Conservation (phyloP, 1,140 invertebrate genomes). For the Agraylea sexmaculata region DNA sequence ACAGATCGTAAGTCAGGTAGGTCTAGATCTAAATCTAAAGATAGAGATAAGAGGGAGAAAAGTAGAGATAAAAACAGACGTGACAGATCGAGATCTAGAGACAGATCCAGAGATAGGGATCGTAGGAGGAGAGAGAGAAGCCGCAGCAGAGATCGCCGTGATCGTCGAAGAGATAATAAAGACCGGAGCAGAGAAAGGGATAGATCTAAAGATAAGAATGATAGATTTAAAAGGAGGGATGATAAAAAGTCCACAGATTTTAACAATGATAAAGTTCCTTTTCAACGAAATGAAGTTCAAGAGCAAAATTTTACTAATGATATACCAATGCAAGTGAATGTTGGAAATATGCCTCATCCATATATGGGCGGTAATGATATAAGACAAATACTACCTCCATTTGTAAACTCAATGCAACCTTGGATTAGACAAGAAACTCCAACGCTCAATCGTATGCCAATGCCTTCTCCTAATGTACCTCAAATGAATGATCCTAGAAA, state of each 20-base stretch:
- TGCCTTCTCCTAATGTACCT: too few species aligned
- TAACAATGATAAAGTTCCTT: neutral
- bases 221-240: constrained; percentile 14
- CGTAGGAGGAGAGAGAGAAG: constrained; percentile 40
- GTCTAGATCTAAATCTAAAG: constrained; percentile 31
- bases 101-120: constrained; percentile 38
- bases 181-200: constrained; percentile 39
- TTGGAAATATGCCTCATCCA: too few species aligned
- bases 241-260: constrained; percentile 13
- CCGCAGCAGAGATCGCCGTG: constrained; percentile 42
- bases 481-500: too few species aligned
- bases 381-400: too few species aligned
- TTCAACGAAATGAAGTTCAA: too few species aligned
- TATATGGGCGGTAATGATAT: too few species aligned
- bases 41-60: constrained; percentile 33
- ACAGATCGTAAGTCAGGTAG: constrained; percentile 30
- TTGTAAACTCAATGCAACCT: too few species aligned
- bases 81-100: constrained; percentile 34
- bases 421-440: too few species aligned
- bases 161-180: constrained; percentile 40
- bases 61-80: constrained; percentile 40
- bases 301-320: too few species aligned
- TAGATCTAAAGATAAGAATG: constrained; percentile 27
- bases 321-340: too few species aligned
- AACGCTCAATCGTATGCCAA: too few species aligned